Evolutionary conservation across 2,797 vertebrate genomes (phyloP).

Genomic region (Danio jaintianensis): DNA sequence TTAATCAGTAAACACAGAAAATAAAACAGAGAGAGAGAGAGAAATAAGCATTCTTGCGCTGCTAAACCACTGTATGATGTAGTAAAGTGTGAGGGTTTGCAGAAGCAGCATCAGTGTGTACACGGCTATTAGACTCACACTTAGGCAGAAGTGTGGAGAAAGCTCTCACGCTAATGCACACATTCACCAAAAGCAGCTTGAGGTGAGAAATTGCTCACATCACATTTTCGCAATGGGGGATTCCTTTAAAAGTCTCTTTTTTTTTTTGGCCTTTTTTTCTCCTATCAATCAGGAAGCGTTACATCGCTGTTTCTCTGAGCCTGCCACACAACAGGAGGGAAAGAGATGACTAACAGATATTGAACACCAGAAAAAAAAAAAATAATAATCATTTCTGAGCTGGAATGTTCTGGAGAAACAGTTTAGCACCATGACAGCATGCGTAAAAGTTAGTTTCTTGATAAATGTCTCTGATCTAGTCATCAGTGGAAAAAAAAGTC

Average conservation of each 20-base stretch:
- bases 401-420: slow-evolving; percentile 21
- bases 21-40: background rate
- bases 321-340: slow-evolving; percentile 39
- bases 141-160: slow-evolving; percentile 49
- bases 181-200: slow-evolving; percentile 47
- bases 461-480: background rate
- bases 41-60: background rate
- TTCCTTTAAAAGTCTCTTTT: slow-evolving; percentile 51
- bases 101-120: slow-evolving; percentile 43
- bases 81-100: slow-evolving; percentile 42
- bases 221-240: slow-evolving; percentile 32
- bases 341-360: slow-evolving; percentile 51
- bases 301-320: slow-evolving; percentile 35
- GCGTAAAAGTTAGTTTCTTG: background rate
- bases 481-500: background rate
- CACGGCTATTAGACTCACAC: slow-evolving; percentile 53
- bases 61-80: slow-evolving; percentile 3
- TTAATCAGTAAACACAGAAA: slow-evolving; percentile 60
- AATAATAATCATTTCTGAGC: background rate
- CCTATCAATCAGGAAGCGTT: slow-evolving; percentile 50
- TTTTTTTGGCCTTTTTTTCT: too few species aligned
- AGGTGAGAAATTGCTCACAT: slow-evolving; percentile 56
- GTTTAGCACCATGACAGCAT: slow-evolving; percentile 4
- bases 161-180: slow-evolving; percentile 53
- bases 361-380: slow-evolving; percentile 29